Conservation (phyloP, 2,888 invertebrate species). For the Heliconius erato region DNA sequence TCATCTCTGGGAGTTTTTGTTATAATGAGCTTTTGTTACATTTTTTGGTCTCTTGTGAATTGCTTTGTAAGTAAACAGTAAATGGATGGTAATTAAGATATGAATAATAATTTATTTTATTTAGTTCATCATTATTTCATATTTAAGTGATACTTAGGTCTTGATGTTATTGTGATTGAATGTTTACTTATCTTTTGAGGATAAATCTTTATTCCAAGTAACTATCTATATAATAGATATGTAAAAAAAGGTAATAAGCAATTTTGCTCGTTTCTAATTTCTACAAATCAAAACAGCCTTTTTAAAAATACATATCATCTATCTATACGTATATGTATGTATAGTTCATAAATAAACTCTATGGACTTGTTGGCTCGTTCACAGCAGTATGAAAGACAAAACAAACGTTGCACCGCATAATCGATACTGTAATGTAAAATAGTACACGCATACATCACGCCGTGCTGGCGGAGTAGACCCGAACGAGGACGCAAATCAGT, state of each 20-base stretch:
- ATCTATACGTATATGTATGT: neutral
- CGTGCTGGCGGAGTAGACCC: conserved; percentile 50
- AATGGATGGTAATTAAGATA: neutral
- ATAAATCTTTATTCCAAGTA: neutral
- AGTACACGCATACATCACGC: conserved; percentile 54
- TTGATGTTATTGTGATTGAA: neutral
- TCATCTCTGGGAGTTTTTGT: conserved; percentile 33
- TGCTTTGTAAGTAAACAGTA: neutral
- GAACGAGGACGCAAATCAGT: conserved; percentile 61
- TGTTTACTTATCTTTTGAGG: neutral
- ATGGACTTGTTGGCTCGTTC: conserved; percentile 40
- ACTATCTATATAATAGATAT: too few species aligned
- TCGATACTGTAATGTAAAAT: conserved; percentile 53
- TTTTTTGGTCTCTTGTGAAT: conserved; percentile 7
- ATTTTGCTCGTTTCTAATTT: too few species aligned
- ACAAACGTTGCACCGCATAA: conserved; percentile 48
- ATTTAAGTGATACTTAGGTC: neutral
- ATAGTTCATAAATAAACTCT: conserved; percentile 15
- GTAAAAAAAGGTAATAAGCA: too few species aligned
- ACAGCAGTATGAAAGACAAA: conserved; percentile 43
- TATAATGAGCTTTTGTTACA: conserved; percentile 31
- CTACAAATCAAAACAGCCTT: too few species aligned
- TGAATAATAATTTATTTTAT: neutral
- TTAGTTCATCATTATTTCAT: neutral
- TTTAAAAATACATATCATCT: neutral